Evolutionary conservation across 2,113 vertebrate genomes (phyloP).

Genomic region (Callipepla squamata): DNA sequence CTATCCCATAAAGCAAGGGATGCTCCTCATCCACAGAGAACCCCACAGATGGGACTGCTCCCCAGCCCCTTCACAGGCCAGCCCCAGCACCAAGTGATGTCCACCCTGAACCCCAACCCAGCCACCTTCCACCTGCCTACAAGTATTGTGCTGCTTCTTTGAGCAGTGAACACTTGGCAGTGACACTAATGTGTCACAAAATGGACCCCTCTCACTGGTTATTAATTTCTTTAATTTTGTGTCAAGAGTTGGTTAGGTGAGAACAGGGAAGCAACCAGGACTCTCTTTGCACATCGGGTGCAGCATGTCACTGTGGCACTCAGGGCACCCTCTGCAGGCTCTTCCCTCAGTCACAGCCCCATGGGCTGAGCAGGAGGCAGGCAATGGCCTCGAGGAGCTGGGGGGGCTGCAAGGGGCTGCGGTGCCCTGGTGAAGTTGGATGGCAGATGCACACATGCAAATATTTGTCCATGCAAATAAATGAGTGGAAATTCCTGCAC

Average conservation of each 20-base stretch:
- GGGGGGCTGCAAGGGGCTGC: fast-evolving
- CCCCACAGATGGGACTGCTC: neutral
- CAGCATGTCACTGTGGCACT: fast-evolving
- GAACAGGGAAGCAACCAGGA: neutral
- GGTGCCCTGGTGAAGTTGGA: neutral
- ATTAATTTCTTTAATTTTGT: fast-evolving
- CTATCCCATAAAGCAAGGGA: neutral
- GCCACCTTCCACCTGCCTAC: neutral
- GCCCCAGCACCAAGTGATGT: neutral
- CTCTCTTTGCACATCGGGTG: neutral
- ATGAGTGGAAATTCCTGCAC: neutral
- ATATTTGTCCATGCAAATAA: neutral
- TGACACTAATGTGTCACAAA: neutral
- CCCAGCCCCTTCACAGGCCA: neutral
- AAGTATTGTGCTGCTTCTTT: neutral
- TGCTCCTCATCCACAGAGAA: neutral
- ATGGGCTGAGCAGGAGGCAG: no score
- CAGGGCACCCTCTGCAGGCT: neutral
- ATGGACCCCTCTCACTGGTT: neutral
- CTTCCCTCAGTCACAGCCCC: neutral
- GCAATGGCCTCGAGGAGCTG: neutral
- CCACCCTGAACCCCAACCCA: no score
- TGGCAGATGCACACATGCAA: neutral
- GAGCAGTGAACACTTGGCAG: neutral
- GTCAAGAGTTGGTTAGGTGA: fast-evolving